Evolutionary conservation across 2,113 vertebrate genomes (phyloP).

Genomic region (Rhynchopsitta pachyrhyncha): DNA sequence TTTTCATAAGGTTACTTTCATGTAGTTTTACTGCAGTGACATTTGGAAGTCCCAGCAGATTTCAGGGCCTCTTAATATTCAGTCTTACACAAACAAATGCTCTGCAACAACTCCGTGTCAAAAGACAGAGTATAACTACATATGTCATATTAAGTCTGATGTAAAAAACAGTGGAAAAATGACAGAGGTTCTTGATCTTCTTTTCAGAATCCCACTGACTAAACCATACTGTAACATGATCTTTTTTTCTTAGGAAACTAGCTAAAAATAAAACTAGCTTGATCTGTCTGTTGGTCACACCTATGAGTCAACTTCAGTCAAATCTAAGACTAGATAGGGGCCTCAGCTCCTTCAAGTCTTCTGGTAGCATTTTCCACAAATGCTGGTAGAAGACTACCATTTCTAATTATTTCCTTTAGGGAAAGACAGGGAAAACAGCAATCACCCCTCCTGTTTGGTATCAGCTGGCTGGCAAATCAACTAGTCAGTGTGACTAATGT

Average conservation of each 20-base stretch:
- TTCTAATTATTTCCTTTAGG: background rate
- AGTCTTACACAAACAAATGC: background rate
- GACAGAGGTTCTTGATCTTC: background rate
- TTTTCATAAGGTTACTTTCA: background rate
- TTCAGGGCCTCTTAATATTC: background rate
- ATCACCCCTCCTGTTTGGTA: background rate
- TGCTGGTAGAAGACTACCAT: accelerated
- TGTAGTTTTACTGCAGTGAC: background rate
- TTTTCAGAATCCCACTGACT: background rate
- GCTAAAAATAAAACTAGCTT: background rate
- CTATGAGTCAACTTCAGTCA: background rate
- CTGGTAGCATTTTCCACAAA: background rate
- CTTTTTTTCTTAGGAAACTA: background rate
- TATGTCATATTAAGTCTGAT: background rate
- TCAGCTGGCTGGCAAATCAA: background rate
- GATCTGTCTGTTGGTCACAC: background rate
- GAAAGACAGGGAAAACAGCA: background rate
- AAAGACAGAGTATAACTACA: background rate
- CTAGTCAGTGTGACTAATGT: accelerated
- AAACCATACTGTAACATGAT: background rate
- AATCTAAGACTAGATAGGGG: background rate
- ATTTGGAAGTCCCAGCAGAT: background rate
- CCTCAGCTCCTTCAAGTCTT: background rate
- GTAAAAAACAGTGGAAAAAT: background rate
- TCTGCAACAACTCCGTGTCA: background rate